Percentiles rank a stretch among this genome's conserved stretches.
Conservation (phyloP, 2,113 vertebrate species). For the Lota lota region DNA sequence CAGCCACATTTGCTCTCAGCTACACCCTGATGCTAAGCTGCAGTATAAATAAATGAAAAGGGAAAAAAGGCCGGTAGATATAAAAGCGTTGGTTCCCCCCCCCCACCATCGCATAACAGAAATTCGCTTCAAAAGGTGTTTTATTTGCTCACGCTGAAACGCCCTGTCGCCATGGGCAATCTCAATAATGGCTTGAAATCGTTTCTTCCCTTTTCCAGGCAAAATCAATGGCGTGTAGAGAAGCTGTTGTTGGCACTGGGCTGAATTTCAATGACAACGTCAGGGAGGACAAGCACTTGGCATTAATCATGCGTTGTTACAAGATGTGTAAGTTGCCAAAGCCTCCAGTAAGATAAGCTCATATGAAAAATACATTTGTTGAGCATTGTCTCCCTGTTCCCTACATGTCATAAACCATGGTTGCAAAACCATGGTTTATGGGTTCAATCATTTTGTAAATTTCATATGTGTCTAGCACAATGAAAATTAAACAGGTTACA, state of each 20-base stretch:
- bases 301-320: background rate
- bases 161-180: background rate
- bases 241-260: background rate
- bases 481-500: no score
- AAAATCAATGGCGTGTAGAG: background rate
- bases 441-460: no score
- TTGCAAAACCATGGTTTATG: no score
- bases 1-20: background rate
- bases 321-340: no score
- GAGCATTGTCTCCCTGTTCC: no score
- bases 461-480: no score
- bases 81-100: background rate
- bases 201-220: background rate
- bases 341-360: no score
- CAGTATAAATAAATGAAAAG: constrained; percentile 6
- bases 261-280: background rate
- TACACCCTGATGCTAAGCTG: no score
- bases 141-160: background rate
- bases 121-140: background rate
- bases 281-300: background rate
- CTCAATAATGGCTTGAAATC: background rate
- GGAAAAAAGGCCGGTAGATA: background rate
- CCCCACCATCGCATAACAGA: background rate
- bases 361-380: no score
- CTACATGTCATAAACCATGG: no score